phyloP scores from a whole-genome alignment of 2,113 vertebrate genomes.

The Cottus gobio region DNA sequence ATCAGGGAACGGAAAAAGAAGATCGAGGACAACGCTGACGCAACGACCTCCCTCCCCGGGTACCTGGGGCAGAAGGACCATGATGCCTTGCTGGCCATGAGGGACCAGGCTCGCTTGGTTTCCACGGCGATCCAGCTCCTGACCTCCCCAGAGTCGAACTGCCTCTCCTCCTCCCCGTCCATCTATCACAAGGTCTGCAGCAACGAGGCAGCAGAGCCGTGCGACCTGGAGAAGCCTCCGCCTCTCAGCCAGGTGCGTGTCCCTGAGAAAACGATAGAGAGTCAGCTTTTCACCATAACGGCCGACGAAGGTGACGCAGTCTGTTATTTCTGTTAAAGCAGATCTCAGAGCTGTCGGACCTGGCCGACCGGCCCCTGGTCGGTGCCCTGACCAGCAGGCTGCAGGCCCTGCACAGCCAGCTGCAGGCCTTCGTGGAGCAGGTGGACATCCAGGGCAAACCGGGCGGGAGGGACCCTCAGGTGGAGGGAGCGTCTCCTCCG shows the following conservation, averaged over 20 bases:
- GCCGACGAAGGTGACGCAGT: not conserved
- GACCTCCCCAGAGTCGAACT: constrained; percentile 89
- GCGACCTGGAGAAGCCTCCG: constrained; percentile 85
- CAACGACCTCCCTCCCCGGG: constrained; percentile 36
- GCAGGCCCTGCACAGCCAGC: constrained; percentile 89
- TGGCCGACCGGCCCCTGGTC: constrained; percentile 87
- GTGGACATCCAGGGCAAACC: constrained; percentile 84
- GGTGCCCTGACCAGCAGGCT: constrained; percentile 90
- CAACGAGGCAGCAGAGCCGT: constrained; percentile 85
- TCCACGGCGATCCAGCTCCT: constrained; percentile 93
- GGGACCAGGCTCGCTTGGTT: constrained; percentile 91
- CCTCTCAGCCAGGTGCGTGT: constrained; percentile 64
- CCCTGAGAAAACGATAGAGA: constrained; percentile 1
- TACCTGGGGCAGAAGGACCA: constrained; percentile 87
- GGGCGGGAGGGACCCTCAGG: constrained; percentile 82
- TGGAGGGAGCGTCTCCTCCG: constrained; percentile 76
- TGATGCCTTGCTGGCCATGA: constrained; percentile 87
- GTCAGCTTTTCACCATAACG: not conserved
- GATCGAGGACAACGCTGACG: constrained; percentile 63
- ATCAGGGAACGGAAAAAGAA: constrained; percentile 74
- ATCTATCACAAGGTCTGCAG: constrained; percentile 87
- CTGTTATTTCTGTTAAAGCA: constrained; percentile 40
- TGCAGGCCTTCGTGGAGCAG: constrained; percentile 89
- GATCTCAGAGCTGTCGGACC: constrained; percentile 78
- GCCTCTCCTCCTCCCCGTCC: constrained; percentile 82